Conservation (phyloP, 2,888 invertebrate genomes). For the Ectemnius lituratus region DNA sequence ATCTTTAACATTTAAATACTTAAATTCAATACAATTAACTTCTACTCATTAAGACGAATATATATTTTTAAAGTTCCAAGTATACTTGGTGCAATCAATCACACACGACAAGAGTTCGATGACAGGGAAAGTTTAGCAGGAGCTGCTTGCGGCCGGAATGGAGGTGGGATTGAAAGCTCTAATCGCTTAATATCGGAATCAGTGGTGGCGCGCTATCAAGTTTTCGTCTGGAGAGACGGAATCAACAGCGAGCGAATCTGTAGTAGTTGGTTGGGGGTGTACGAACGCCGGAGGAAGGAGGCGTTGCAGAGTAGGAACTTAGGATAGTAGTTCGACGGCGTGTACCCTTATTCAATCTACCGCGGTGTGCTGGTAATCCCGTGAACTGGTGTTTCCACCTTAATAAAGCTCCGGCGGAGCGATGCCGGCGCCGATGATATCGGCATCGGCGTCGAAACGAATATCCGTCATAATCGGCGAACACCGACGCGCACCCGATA, state of each 20-base stretch:
- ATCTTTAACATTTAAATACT: no score
- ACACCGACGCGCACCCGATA: slow-evolving; percentile 37
- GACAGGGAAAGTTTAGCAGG: no score
- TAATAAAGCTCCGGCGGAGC: slow-evolving; percentile 45
- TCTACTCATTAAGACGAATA: no score
- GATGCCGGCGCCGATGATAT: slow-evolving; percentile 35
- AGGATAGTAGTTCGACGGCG: slow-evolving; percentile 18
- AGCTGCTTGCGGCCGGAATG: no score
- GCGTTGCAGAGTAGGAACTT: slow-evolving; percentile 5
- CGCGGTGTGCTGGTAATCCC: slow-evolving; percentile 44
- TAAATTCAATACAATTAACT: no score
- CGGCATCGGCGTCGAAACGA: slow-evolving; percentile 47
- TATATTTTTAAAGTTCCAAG: no score
- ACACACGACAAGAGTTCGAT: no score
- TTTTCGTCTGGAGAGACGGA: background rate
- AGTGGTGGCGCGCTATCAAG: background rate
- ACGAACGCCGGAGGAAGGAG: background rate
- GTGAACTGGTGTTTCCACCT: slow-evolving; percentile 49
- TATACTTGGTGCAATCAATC: no score
- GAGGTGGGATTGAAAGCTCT: background rate
- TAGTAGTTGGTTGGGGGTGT: background rate
- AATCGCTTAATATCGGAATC: slow-evolving; percentile 2
- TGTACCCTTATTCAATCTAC: slow-evolving; percentile 48
- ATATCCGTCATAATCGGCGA: slow-evolving; percentile 55
- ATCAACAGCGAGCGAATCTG: background rate